Evolutionary conservation across 2,113 vertebrate genomes (phyloP).

Genomic region (Actenoides hombroni): DNA sequence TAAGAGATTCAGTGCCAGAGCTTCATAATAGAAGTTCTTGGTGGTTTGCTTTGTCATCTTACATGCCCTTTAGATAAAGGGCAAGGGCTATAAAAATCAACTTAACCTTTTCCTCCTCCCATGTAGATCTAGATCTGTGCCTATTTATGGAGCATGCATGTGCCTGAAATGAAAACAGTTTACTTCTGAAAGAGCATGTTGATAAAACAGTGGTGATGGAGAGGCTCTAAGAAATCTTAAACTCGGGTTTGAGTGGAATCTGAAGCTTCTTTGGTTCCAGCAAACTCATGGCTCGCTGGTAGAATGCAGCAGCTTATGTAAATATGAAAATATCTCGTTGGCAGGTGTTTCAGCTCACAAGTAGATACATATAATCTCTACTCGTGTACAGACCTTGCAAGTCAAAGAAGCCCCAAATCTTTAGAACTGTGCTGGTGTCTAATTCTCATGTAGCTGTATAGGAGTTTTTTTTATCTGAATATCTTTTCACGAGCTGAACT

Average conservation of each 20-base stretch:
- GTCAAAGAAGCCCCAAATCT: background rate
- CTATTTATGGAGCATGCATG: background rate
- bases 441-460: background rate
- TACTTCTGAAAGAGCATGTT: background rate
- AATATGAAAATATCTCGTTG: accelerated
- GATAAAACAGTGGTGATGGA: background rate
- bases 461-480: background rate
- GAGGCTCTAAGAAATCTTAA: background rate
- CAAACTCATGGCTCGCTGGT: accelerated
- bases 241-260: background rate
- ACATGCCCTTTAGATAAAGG: background rate
- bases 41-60: background rate
- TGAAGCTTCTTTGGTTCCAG: background rate
- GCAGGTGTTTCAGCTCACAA: background rate
- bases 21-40: background rate
- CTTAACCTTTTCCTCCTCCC: background rate
- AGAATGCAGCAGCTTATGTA: background rate
- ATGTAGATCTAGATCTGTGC: background rate
- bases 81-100: slow-evolving; percentile 4
- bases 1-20: background rate
- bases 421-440: background rate
- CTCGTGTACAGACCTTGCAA: accelerated
- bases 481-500: accelerated
- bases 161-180: slow-evolving; percentile 11
- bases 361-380: background rate